These are phyloP conservation scores for Bugula neritina DNA, from an alignment of 2,888 invertebrate genomes.

Conservation along the genomic window DNA sequence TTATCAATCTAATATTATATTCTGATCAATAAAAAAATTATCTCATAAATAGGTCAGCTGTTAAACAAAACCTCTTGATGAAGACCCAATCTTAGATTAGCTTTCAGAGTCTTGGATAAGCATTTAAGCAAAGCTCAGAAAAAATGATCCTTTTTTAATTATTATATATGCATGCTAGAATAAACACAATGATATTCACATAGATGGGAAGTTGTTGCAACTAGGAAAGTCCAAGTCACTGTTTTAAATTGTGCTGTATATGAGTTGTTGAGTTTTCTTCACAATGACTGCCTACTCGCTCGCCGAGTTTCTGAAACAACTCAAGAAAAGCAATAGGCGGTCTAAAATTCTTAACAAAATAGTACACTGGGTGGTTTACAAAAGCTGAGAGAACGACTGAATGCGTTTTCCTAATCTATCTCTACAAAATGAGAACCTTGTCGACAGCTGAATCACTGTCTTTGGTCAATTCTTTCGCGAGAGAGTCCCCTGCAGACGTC, in stretches of 20 bases:
- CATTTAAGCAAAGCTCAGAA: no score
- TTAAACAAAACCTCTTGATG: neutral
- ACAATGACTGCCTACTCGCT: no score
- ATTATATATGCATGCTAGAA: no score
- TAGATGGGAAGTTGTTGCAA: no score
- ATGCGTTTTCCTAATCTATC: neutral
- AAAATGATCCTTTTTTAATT: no score
- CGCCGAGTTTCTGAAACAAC: no score
- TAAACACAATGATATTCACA: no score
- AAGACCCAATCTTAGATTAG: neutral
- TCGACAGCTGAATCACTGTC: neutral
- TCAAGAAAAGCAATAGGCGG: conserved; percentile 1
- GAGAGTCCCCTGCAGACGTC: neutral
- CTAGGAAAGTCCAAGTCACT: no score
- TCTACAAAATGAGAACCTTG: conserved; percentile 6
- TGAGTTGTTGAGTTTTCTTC: no score
- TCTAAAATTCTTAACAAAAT: neutral
- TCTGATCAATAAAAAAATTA: no score
- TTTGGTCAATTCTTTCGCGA: neutral
- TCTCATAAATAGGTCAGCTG: neutral
- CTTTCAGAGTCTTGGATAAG: neutral
- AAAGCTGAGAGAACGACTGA: neutral
- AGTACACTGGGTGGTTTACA: neutral
- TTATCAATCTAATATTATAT: no score
- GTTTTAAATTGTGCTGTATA: no score